Evolutionary conservation across 1,140 invertebrate species (phyloP).

Genomic region (Apis florea): DNA sequence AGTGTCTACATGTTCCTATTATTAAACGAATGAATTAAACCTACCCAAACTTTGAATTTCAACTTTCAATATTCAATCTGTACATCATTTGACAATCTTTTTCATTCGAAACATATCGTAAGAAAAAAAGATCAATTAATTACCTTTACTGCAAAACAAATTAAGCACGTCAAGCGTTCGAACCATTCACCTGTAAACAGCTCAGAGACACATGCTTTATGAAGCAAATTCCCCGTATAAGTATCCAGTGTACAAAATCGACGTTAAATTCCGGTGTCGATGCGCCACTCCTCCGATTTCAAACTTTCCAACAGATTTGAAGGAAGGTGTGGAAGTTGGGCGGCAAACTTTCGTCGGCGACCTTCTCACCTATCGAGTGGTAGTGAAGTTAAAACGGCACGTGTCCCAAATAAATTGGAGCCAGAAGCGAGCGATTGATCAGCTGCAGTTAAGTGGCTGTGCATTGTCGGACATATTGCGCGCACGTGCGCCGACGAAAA

Average conservation of each 20-base stretch:
- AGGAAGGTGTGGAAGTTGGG: neutral
- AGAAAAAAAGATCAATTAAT: too few species aligned
- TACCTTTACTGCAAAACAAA: too few species aligned
- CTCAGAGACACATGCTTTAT: slow-evolving; percentile 9
- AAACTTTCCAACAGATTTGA: slow-evolving; percentile 18
- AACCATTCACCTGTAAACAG: neutral
- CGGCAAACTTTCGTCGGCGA: neutral
- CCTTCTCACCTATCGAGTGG: neutral
- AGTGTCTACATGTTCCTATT: too few species aligned
- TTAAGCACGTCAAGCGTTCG: neutral
- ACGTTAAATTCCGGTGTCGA: slow-evolving; percentile 4
- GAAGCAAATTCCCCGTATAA: slow-evolving; percentile 6
- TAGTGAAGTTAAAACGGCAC: slow-evolving; percentile 19
- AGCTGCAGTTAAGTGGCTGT: neutral
- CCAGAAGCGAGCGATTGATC: neutral
- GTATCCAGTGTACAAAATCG: slow-evolving; percentile 29
- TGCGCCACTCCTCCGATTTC: neutral
- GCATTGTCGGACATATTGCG: neutral
- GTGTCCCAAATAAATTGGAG: slow-evolving; percentile 29
- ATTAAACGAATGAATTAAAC: too few species aligned
- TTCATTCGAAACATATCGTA: too few species aligned
- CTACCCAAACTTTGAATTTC: too few species aligned
- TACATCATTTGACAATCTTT: too few species aligned
- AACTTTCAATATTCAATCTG: too few species aligned
- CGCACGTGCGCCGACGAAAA: neutral